Evolutionary conservation across 1,140 invertebrate genomes (phyloP).

Genomic region (Drosophila mayri): DNA sequence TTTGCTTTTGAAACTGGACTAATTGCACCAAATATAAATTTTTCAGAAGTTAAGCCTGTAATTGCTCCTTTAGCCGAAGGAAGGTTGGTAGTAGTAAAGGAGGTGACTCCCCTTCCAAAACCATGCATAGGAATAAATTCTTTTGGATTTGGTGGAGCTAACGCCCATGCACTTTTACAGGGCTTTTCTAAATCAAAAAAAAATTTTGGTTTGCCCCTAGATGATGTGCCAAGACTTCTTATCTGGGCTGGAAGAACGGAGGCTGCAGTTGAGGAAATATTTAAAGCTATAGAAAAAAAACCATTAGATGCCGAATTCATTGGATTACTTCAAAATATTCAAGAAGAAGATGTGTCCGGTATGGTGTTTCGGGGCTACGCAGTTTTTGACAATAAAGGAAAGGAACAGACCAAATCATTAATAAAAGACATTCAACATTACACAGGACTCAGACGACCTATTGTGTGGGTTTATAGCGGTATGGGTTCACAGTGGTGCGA

Average conservation of each 20-base stretch:
- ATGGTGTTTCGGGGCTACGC: constrained; percentile 87
- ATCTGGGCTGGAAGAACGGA: constrained; percentile 87
- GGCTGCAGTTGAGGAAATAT: constrained; percentile 89
- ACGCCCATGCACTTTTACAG: constrained; percentile 91
- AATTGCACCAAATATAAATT: constrained; percentile 94
- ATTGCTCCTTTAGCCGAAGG: constrained; percentile 91
- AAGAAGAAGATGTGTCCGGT: constrained; percentile 86
- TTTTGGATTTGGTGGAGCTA: constrained; percentile 93
- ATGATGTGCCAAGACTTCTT: constrained; percentile 86
- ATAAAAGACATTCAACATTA: constrained; percentile 87
- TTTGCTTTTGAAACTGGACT: constrained; percentile 90
- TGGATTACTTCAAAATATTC: constrained; percentile 86
- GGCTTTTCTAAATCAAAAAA: constrained; percentile 86
- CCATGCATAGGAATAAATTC: constrained; percentile 91
- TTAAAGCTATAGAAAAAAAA: constrained; percentile 88
- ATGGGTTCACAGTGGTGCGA: constrained; percentile 96
- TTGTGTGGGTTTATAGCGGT: constrained; percentile 96
- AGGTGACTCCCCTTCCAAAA: constrained; percentile 88
- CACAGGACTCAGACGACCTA: constrained; percentile 87
- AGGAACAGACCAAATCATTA: constrained; percentile 84
- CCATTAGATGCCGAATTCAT: constrained; percentile 87
- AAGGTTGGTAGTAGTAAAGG: constrained; percentile 89
- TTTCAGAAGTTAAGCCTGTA: constrained; percentile 89
- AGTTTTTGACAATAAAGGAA: constrained; percentile 85
- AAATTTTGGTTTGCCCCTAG: constrained; percentile 86